Evolutionary conservation across 2,797 vertebrate genomes (phyloP).

Genomic region (Argentina silus): DNA sequence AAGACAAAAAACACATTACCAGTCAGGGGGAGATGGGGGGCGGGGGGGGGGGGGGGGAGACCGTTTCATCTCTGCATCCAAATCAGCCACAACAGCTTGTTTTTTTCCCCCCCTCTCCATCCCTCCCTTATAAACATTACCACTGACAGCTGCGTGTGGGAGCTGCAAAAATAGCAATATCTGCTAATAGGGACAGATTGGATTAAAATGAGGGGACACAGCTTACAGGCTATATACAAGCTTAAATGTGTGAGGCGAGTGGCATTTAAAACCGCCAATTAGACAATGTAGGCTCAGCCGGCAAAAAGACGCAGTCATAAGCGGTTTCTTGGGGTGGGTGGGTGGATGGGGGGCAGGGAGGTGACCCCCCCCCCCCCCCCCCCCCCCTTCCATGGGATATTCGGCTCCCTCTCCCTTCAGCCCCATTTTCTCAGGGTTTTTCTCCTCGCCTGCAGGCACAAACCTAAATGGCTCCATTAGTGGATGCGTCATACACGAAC

Average conservation of each 20-base stretch:
- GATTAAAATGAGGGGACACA: slow-evolving; percentile 2
- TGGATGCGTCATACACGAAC: slow-evolving; percentile 32
- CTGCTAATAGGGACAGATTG: neutral
- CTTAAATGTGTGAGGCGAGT: neutral
- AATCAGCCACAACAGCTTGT: neutral
- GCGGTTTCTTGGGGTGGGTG: slow-evolving; percentile 1
- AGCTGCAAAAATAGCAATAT: slow-evolving; percentile 11
- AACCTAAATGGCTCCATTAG: slow-evolving; percentile 51
- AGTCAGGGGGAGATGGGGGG: too few relatives aligned
- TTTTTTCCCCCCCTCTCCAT: neutral
- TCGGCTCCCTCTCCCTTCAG: neutral
- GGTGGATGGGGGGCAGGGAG: neutral
- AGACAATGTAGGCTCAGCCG: neutral
- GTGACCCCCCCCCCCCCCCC: neutral
- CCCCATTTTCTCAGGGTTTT: slow-evolving; percentile 18
- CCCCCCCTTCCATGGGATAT: neutral
- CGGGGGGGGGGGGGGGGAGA: too few relatives aligned
- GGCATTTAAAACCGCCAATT: slow-evolving; percentile 12
- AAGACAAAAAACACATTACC: neutral
- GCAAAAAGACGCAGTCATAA: neutral
- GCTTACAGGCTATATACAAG: slow-evolving; percentile 2
- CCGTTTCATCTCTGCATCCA: neutral
- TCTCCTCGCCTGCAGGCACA: slow-evolving; percentile 33
- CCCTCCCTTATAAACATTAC: neutral
- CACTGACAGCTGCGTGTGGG: slow-evolving; percentile 1